Conservation (phyloP, 2,113 vertebrate species). For the Ellobius talpinus region DNA sequence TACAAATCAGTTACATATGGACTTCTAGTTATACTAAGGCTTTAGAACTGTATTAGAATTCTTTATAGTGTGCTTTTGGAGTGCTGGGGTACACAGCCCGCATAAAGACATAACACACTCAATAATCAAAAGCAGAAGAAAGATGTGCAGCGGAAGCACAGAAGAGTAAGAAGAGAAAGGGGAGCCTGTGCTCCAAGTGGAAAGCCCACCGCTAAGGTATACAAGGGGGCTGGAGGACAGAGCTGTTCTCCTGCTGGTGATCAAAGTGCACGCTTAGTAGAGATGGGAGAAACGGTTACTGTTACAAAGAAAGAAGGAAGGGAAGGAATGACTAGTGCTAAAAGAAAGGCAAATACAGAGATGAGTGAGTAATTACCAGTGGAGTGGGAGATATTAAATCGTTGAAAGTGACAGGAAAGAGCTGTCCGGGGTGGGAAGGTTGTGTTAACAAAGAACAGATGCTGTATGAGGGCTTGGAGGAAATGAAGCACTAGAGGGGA, state of each 20-base stretch:
- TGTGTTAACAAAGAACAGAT: not conserved
- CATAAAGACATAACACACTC: conserved; percentile 3
- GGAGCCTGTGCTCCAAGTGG: not conserved
- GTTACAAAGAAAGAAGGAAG: conserved; percentile 54
- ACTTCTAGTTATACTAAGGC: conserved; percentile 40
- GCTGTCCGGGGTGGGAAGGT: not conserved
- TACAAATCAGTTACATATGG: conserved; percentile 38
- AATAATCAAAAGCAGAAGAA: conserved; percentile 37
- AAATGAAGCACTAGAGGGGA: not conserved
- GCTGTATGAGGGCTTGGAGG: not conserved
- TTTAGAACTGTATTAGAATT: conserved; percentile 37
- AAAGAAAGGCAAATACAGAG: conserved; percentile 60
- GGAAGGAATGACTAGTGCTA: conserved; percentile 3
- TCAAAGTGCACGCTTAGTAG: not conserved
- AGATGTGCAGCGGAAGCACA: conserved; percentile 13
- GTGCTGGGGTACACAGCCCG: not conserved
- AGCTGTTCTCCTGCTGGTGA: conserved; percentile 20
- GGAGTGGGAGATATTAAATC: conserved; percentile 31
- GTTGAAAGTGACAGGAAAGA: conserved; percentile 22
- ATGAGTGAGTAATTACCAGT: conserved; percentile 53
- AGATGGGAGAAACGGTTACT: conserved; percentile 40
- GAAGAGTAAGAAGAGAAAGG: conserved; percentile 22
- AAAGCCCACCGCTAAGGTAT: conserved; percentile 17
- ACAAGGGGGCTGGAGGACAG: conserved; percentile 14
- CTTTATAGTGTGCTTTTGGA: conserved; percentile 9